phyloP scores from a whole-genome alignment of 2,797 vertebrate genomes.

The Vireo griseus region DNA sequence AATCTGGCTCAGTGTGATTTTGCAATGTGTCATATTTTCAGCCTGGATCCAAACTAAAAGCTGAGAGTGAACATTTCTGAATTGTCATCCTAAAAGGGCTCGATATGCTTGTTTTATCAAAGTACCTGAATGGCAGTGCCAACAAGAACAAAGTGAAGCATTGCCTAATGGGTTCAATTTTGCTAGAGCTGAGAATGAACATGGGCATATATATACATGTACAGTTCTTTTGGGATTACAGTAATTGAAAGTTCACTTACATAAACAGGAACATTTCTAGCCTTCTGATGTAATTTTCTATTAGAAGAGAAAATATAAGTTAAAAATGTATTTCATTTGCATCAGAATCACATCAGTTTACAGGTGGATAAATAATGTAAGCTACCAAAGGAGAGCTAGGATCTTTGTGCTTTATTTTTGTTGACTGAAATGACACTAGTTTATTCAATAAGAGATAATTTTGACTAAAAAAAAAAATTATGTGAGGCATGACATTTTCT shows the following conservation, averaged over 20 bases:
- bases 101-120: neutral
- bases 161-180: neutral
- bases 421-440: slow-evolving; percentile 4
- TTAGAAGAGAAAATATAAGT: slow-evolving; percentile 29
- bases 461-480: neutral
- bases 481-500: slow-evolving; percentile 8
- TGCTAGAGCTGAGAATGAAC: neutral
- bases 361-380: slow-evolving; percentile 36
- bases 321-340: slow-evolving; percentile 31
- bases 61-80: neutral
- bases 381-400: neutral
- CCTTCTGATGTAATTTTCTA: slow-evolving; percentile 28
- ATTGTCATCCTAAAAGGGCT: slow-evolving; percentile 13
- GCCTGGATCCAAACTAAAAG: neutral
- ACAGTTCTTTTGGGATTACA: neutral
- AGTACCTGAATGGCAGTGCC: neutral
- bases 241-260: slow-evolving; percentile 39
- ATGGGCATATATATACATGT: neutral
- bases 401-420: neutral
- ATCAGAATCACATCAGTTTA: slow-evolving; percentile 27
- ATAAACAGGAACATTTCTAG: slow-evolving; percentile 29
- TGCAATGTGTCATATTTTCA: slow-evolving; percentile 6
- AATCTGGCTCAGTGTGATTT: slow-evolving; percentile 16
- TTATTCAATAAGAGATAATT: slow-evolving; percentile 25
- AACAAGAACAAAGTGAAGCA: slow-evolving; percentile 16